A percentile compares a stretch with the other conserved stretches of the same genome.
These are phyloP conservation scores for Dendropsophus ebraccatus DNA, from an alignment of 2,113 vertebrate genomes.

Conservation along the genomic window DNA sequence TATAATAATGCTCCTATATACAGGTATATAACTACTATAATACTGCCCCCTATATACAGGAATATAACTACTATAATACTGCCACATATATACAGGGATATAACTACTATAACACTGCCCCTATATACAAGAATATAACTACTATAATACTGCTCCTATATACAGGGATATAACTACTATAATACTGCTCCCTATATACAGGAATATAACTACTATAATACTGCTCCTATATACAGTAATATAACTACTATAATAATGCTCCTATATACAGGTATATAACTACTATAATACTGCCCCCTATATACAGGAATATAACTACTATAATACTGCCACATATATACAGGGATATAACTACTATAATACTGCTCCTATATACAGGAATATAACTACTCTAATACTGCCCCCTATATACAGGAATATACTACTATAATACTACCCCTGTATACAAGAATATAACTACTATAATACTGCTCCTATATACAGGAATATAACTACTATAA, in stretches of 20 bases:
- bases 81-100: background rate
- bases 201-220: background rate
- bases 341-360: slow-evolving; percentile 1
- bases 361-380: background rate
- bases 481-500: slow-evolving; percentile 8
- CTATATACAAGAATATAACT: too few species aligned
- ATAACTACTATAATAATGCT: background rate
- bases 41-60: background rate
- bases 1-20: background rate
- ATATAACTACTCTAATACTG: slow-evolving; percentile 8
- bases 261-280: background rate
- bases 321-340: background rate
- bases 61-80: background rate
- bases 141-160: too few species aligned
- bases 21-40: background rate
- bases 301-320: background rate
- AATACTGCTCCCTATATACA: too few species aligned
- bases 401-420: background rate
- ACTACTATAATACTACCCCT: background rate
- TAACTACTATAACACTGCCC: background rate
- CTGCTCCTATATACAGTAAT: background rate
- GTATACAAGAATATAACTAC: slow-evolving; percentile 8
- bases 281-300: too few species aligned
- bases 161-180: too few species aligned
- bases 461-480: background rate